Base-by-base conservation (phyloP, 2,797 vertebrate species). In the Melanotaenia maccullochi region DNA sequence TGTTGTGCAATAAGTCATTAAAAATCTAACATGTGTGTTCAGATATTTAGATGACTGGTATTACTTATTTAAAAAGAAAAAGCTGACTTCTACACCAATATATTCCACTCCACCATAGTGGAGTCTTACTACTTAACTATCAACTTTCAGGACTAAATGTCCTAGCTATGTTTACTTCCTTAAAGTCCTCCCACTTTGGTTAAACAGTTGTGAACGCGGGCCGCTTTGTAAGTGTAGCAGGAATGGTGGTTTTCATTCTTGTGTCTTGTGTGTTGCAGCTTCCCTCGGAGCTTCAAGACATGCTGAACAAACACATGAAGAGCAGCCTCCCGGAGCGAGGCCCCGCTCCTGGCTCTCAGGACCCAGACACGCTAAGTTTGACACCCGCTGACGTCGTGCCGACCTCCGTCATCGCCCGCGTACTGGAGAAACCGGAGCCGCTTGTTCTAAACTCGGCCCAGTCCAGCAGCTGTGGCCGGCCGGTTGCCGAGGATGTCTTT, bases 201-300 rank as follows among this genome's bases (percentile, higher is more conserved):
- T 35, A 35, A 35, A 35, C 33, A 6, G 33, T 6, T 35, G 33
- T 35, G 33, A 35, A 35, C 33, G 9, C 6, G 1, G 33, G 9
- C 9, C 33, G 1, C 28, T 6, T 35, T 35, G 2, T 9, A 6
- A 35, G 33, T 9, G 33, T 35, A 35, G 33, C 33, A 35, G 33
- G 9, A 35, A 35, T 9, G 33, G 33, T 9, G 33, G 33, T 35
- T 9, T 9, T 35, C 44, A 18, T 68, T 28, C 28, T 28, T 4
- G 0, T 59, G 8, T 38, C 32, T n/a, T 78, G 24, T 71, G 38
- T 76, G 42, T 65, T 81, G 20, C 87, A 98, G 97, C 93, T 99
- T 78, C 98, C 98, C 14, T 97, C 92, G n/a, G 97, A 98, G 89
- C 94, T 99, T 6, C 97, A 99, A 94, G 97, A 98, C 81, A 98